Base-by-base conservation (phyloP, 2,113 vertebrate species). In the Balaeniceps rex region DNA sequence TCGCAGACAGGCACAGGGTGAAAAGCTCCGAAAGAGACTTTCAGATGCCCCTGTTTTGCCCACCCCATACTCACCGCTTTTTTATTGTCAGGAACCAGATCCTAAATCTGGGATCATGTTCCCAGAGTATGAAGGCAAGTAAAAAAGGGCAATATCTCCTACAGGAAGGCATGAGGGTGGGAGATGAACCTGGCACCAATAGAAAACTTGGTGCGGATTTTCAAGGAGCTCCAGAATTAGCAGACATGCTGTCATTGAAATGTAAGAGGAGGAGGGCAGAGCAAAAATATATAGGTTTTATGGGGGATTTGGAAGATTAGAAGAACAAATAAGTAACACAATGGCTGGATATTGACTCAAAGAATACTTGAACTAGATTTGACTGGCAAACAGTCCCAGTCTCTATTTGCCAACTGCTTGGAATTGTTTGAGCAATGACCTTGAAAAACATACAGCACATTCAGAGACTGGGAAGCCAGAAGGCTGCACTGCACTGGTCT, bases 241-340 rank as follows among this genome's bases (percentile, higher is more conserved):
- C 90, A 96, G 78, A 94, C 74, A 91, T 89, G 54, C 49, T 89
- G 91, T 91, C 84, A 85, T n/a, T 94, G 93, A 91, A 94, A 89
- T 76, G 66, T 66, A 93, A 93, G 66, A 94, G 69, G 68, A 95
- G 64, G 75, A 92, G 58, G 58, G 83, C 33, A 88, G 75, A 87
- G 49, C 40, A 91, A 96, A 97, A 95, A 90, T 87, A 95, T 77
- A 96, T 89, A 96, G 74, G 84, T 93, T 97, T 97, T 94, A 69
- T 76, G 89, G 49, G 65, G 89, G 58, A 91, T 97, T 91, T 97
- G 87, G 93, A 95, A 95, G 91, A 97, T 95, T 97, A 95, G 94
- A 97, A 97, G 93, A 95, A 94, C 88, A 97, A 97, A 96, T 95
- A 97, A 97, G 83, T 84, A 96, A 94, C 91, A 96, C 94, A 97